Conservation (phyloP, 2,888 invertebrate species). For the Brachylomia viminalis region DNA sequence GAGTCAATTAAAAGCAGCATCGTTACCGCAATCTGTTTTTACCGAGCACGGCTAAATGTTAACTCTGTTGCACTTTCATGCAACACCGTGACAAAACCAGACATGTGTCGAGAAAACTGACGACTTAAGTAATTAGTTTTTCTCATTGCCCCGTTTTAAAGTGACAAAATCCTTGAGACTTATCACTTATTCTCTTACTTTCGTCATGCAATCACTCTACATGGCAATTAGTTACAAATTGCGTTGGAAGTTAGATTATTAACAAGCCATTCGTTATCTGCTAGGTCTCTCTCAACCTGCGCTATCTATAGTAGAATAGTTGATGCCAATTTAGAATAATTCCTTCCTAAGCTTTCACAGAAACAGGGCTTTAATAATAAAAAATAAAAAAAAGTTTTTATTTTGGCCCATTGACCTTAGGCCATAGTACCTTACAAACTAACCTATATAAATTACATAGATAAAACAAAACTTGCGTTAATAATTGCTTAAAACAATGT, state of each 20-base stretch:
- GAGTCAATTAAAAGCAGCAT: constrained; percentile 83
- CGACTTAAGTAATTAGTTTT: constrained; percentile 14
- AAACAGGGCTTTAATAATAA: no score
- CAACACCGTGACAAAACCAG: constrained; percentile 12
- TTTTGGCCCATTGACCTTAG: no score
- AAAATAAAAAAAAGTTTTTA: no score
- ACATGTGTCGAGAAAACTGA: constrained; percentile 6
- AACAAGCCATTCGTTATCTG: not conserved
- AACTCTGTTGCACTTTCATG: constrained; percentile 69
- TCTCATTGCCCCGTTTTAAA: not conserved
- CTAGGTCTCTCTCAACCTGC: not conserved
- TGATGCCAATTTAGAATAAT: not conserved
- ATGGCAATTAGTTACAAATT: not conserved
- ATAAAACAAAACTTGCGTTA: no score
- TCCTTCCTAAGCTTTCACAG: not conserved
- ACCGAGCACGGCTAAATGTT: constrained; percentile 69
- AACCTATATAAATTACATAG: no score
- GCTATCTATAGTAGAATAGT: not conserved
- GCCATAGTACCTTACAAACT: no score
- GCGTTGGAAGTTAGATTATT: not conserved
- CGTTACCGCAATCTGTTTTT: constrained; percentile 81
- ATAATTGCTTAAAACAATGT: no score
- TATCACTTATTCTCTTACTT: not conserved
- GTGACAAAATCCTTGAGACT: not conserved
- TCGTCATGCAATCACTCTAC: not conserved